Evolutionary conservation across 2,888 invertebrate genomes (phyloP), one percentile per base, ranked within the genome.

Genomic region (Agrilus cyanescens): DNA sequence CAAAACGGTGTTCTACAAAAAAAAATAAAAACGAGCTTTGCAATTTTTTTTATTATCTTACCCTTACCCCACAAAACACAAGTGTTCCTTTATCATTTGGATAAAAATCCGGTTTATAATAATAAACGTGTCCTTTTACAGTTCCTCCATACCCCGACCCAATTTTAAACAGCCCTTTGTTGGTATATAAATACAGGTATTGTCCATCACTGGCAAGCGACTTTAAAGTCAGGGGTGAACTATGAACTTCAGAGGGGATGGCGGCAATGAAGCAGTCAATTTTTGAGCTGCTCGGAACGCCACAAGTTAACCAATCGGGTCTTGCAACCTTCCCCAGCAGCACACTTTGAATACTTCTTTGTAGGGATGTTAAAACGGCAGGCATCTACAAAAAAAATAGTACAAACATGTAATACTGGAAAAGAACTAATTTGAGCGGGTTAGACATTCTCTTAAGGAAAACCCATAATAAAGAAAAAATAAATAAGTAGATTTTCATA

Each of bases 131-230:
- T n/a, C 93, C 95, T 66, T 85, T 85, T 51, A 90, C 78, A 6
- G 96, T 93, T 50, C 89, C 90, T 38, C 88, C 87, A 62, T 90
- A 91, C 6, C 97, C 97, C 39, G 94, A 88, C 13, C 97, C 97
- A 48, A 97, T 80, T 71, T 97, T 97, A 49, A 89, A 74, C 36
- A 97, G 71, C 2, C 91, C 89, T 55, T 82, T 81, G 8, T 82
- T 81, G 25, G 87, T 81, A 55, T 88, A 82, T 20, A 97, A 71
- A 66, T 91, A 97, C 40, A 97, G 72, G 66, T 78, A 93, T 50
- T 82, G 82, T 8, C 96, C 96, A 66, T 96, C 94, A 51, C 88
- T 87, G 6, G 89, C 85, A 57, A 95, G 72, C 4, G 85, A 80
- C 40, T 71, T 71, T 13, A 71, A 62, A 46, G 64, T 65, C 39